phyloP scores from a whole-genome alignment of 2,888 invertebrate genomes.

The Deroplatys truncata region DNA sequence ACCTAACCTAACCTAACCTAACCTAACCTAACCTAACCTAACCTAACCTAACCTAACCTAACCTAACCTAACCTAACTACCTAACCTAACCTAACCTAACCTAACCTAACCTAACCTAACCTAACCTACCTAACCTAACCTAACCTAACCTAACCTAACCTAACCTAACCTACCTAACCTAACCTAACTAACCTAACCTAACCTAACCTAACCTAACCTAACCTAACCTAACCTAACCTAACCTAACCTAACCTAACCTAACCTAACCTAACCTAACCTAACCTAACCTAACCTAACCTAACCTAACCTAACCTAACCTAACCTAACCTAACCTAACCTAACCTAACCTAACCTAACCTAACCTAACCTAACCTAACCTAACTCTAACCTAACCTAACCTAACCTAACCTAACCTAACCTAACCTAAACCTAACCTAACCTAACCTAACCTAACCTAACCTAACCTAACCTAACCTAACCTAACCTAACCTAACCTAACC shows the following conservation, averaged over 20 bases:
- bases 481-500: not conserved
- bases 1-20: no score
- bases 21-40: not conserved
- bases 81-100: not conserved
- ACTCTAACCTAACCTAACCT: constrained; percentile 21
- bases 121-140: constrained; percentile 8
- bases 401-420: constrained; percentile 22
- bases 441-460: no score
- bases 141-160: not conserved
- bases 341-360: no score
- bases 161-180: constrained; percentile 11
- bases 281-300: constrained; percentile 25
- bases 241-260: constrained; percentile 18
- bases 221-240: constrained; percentile 12
- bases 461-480: no score
- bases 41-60: constrained; percentile 13
- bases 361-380: constrained; percentile 14
- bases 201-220: not conserved
- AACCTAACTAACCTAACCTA: not conserved
- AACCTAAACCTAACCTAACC: not conserved
- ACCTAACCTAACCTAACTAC: no score
- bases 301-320: constrained; percentile 21
- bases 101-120: constrained; percentile 30
- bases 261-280: constrained; percentile 27
- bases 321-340: not conserved